Evolutionary conservation across 2,113 vertebrate species (phyloP).

Genomic region (Sinosuthora webbiana): DNA sequence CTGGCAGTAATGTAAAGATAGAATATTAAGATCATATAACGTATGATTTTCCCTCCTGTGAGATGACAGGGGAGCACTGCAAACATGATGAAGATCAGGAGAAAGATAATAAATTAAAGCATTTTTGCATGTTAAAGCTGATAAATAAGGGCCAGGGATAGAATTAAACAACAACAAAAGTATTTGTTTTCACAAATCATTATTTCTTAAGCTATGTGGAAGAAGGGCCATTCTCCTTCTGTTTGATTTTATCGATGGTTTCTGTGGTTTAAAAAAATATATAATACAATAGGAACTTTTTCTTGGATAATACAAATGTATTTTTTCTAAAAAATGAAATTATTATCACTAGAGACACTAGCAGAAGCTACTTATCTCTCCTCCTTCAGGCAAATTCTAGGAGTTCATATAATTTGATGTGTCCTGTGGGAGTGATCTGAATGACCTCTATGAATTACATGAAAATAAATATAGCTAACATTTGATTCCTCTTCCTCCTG

Average conservation of each 20-base stretch:
- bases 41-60: neutral
- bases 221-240: neutral
- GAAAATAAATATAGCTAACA: neutral
- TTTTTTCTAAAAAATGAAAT: neutral
- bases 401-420: neutral
- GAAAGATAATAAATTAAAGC: neutral
- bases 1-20: neutral
- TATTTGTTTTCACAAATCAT: neutral
- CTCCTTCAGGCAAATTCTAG: neutral
- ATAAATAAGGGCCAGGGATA: neutral
- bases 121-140: neutral
- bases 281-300: neutral
- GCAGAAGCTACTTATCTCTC: neutral
- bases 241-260: neutral
- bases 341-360: neutral
- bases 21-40: neutral
- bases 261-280: neutral
- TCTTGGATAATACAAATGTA: neutral
- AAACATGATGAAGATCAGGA: neutral
- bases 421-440: neutral
- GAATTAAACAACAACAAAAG: neutral
- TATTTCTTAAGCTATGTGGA: neutral
- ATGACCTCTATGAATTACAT: neutral
- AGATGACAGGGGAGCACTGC: neutral
- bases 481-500: neutral